A percentile compares a stretch with the other conserved stretches of the same genome.
phyloP scores from a whole-genome alignment of 1,140 invertebrate species.

The Lepidurus arcticus region DNA sequence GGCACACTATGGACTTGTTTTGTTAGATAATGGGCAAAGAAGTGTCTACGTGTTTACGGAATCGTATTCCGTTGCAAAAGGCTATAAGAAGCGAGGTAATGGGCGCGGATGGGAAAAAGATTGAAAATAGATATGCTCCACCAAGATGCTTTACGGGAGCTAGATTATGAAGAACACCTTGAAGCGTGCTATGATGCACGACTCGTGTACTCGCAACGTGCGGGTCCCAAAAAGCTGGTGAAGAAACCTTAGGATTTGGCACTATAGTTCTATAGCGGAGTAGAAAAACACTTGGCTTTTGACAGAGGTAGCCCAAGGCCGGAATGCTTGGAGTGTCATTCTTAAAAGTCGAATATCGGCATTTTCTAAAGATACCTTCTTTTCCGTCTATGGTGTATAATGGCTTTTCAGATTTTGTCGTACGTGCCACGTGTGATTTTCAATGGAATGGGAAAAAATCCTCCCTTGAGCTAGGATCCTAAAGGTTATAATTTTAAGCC shows the following conservation, averaged over 20 bases:
- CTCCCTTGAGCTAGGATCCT: no score
- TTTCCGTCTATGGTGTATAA: no score
- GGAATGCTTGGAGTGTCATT: not conserved
- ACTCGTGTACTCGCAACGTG: slow-evolving; percentile 20
- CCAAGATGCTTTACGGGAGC: not conserved
- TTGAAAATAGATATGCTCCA: slow-evolving; percentile 10
- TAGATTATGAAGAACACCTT: not conserved
- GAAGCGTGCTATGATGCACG: slow-evolving; percentile 16
- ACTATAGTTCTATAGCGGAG: not conserved
- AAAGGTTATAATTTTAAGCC: no score
- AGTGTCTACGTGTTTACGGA: not conserved
- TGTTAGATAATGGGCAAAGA: not conserved
- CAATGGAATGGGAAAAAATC: no score
- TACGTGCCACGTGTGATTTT: no score
- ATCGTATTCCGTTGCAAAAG: not conserved
- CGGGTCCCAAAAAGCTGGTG: not conserved
- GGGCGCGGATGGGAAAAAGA: not conserved
- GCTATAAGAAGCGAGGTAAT: not conserved
- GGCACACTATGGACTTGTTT: slow-evolving; percentile 2
- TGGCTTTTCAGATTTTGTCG: no score
- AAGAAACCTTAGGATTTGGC: slow-evolving; percentile 9
- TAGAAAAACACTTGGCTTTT: not conserved
- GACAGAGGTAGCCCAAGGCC: not conserved
- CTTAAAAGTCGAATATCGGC: not conserved
- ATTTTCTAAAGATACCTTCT: not conserved